phyloP scores from a whole-genome alignment of 35 echinoderm and acorn worm genomes.

The Holothuria glaberrima region DNA sequence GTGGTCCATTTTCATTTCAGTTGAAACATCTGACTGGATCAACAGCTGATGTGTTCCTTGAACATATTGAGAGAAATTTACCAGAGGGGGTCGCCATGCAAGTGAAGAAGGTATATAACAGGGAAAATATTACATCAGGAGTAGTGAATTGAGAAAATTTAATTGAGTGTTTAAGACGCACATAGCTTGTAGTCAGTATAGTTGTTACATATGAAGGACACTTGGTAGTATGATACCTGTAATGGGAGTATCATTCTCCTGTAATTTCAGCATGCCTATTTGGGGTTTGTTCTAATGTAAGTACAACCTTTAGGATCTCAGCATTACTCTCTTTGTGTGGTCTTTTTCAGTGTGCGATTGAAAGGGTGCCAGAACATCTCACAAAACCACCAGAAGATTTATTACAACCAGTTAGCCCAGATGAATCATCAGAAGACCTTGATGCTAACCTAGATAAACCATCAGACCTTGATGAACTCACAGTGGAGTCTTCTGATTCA shows the following conservation, averaged over 20 bases:
- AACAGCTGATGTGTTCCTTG: conserved; percentile 88
- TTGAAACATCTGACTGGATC: conserved; percentile 93
- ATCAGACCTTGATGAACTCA: too few species aligned
- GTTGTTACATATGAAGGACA: neutral
- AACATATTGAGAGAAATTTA: conserved; percentile 95
- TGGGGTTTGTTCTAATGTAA: too few species aligned
- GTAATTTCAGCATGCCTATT: too few species aligned
- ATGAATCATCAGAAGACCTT: neutral
- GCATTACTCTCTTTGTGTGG: too few species aligned
- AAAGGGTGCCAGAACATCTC: conserved; percentile 69
- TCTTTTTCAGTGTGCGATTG: too few species aligned
- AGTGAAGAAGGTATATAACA: conserved; percentile 68
- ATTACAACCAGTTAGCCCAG: neutral
- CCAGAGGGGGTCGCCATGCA: conserved; percentile 97
- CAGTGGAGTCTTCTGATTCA: too few species aligned
- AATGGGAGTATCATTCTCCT: too few species aligned
- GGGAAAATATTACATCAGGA: neutral
- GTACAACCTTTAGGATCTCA: too few species aligned
- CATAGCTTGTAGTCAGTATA: neutral
- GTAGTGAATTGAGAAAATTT: too few species aligned
- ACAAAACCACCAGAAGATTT: conserved; percentile 56
- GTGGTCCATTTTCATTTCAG: too few species aligned
- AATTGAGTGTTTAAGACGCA: too few species aligned
- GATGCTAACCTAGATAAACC: neutral
- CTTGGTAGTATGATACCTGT: neutral